Percentiles rank a stretch among this genome's conserved stretches.
Evolutionary conservation across 2,113 vertebrate genomes (phyloP).

Genomic region (Microcebus lehilahytsara): DNA sequence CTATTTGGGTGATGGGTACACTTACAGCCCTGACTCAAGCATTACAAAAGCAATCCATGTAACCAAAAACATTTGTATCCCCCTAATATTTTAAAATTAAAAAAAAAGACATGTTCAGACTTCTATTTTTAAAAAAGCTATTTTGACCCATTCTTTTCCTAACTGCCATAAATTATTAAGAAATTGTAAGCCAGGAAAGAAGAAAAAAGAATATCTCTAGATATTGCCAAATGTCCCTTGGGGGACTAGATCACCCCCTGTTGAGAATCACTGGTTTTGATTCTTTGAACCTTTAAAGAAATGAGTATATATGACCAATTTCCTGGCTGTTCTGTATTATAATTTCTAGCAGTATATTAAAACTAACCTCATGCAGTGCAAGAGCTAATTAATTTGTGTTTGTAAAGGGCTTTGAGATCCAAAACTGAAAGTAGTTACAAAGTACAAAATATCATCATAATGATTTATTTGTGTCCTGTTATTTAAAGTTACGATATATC

Average conservation of each 20-base stretch:
- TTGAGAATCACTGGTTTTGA: background rate
- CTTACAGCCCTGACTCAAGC: too few relatives aligned
- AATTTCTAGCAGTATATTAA: background rate
- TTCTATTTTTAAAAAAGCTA: too few relatives aligned
- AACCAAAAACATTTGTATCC: too few relatives aligned
- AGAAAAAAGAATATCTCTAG: background rate
- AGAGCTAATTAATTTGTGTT: constrained; percentile 46
- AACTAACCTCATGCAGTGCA: background rate
- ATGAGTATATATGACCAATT: background rate
- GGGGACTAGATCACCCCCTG: background rate
- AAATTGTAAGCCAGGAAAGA: too few relatives aligned
- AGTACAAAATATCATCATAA: background rate
- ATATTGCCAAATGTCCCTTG: background rate
- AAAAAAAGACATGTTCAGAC: too few relatives aligned
- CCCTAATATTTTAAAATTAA: too few relatives aligned
- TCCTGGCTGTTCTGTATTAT: background rate
- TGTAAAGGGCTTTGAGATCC: constrained; percentile 37
- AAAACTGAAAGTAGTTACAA: constrained; percentile 5
- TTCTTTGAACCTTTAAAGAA: background rate
- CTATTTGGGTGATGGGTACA: too few relatives aligned
- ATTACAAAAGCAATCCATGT: too few relatives aligned
- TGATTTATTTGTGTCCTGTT: constrained; percentile 50
- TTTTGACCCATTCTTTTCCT: too few relatives aligned
- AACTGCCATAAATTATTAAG: too few relatives aligned
- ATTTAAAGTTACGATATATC: constrained; percentile 42